Percentiles rank a stretch among this genome's conserved stretches.
phyloP scores from a whole-genome alignment of 2,113 vertebrate genomes.

The Pica pica region DNA sequence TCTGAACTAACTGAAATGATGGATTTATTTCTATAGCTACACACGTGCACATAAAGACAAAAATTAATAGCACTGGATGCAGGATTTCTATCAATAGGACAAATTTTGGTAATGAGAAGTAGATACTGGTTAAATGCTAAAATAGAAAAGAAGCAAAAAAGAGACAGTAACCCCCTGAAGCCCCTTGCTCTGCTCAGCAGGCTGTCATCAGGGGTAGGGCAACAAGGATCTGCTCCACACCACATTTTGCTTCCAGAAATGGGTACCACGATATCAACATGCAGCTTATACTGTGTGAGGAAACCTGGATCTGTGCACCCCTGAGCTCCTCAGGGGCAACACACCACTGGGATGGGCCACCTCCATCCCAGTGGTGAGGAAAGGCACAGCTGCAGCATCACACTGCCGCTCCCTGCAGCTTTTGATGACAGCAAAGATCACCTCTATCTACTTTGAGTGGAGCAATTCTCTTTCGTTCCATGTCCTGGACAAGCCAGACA shows the following conservation, averaged over 20 bases:
- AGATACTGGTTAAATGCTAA: not conserved
- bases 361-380: not conserved
- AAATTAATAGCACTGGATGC: rapidly evolving
- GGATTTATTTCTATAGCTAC: not conserved
- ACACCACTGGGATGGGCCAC: not conserved
- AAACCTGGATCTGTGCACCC: not conserved
- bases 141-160: not conserved
- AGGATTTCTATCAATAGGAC: not conserved
- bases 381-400: not conserved
- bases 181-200: not conserved
- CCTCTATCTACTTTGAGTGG: rapidly evolving
- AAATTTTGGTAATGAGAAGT: not conserved
- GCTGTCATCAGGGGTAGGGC: not conserved
- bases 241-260: not conserved
- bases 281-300: not conserved
- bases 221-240: not conserved
- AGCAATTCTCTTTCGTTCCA: not conserved
- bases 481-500: not conserved
- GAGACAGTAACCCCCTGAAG: not conserved
- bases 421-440: not conserved
- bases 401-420: not conserved
- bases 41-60: not conserved
- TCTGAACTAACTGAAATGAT: not conserved
- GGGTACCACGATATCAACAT: rapidly evolving
- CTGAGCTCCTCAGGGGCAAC: not conserved